Conservation (phyloP, 1,140 invertebrate species). For the Holotrichia oblita region DNA sequence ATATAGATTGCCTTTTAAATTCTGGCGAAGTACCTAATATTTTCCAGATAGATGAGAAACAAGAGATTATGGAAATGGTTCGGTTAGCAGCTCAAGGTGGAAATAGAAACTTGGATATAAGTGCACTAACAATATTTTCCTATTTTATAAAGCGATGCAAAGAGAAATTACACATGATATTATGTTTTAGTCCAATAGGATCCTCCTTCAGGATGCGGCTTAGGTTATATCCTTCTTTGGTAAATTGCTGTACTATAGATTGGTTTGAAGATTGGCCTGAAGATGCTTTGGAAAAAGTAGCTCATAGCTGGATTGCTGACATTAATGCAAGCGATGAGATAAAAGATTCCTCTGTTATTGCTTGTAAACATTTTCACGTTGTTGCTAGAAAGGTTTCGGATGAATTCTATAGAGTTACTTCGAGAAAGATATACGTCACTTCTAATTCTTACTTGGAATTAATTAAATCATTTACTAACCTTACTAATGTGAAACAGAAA, state of each 20-base stretch:
- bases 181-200: constrained; percentile 93
- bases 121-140: constrained; percentile 80
- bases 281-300: constrained; percentile 90
- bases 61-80: constrained; percentile 85
- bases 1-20: constrained; percentile 89
- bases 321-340: constrained; percentile 78
- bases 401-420: constrained; percentile 73
- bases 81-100: constrained; percentile 80
- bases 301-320: constrained; percentile 79
- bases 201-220: constrained; percentile 82
- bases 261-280: constrained; percentile 96
- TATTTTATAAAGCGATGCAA: constrained; percentile 87
- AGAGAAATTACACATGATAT: constrained; percentile 86
- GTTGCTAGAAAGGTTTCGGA: constrained; percentile 71
- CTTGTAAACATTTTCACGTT: constrained; percentile 90
- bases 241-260: constrained; percentile 95
- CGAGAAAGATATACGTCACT: constrained; percentile 86
- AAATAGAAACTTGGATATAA: constrained; percentile 82
- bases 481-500: constrained; percentile 78
- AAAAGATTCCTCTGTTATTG: constrained; percentile 74
- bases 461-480: constrained; percentile 80
- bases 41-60: constrained; percentile 86
- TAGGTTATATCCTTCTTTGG: constrained; percentile 87
- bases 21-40: constrained; percentile 89
- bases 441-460: constrained; percentile 90